phyloP scores from a whole-genome alignment of 1,140 invertebrate genomes.

The Drosophila auraria region DNA sequence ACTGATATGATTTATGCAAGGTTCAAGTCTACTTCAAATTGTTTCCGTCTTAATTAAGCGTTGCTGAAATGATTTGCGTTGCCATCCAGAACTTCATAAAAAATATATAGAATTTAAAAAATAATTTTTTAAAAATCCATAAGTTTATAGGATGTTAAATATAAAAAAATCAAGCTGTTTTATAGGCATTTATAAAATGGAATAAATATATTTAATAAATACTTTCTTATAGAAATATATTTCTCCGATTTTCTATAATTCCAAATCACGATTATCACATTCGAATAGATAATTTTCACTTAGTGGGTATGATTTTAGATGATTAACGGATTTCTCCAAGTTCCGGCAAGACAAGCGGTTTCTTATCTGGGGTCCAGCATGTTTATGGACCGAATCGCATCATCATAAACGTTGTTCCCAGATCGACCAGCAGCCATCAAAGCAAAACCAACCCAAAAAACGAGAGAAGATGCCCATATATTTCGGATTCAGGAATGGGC shows the following conservation, averaged over 20 bases:
- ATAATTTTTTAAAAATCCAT: neutral
- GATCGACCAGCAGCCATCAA: conserved; percentile 45
- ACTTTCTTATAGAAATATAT: too few relatives aligned
- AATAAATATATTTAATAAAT: neutral
- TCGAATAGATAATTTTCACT: neutral
- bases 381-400: conserved; percentile 47
- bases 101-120: neutral
- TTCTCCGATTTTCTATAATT: too few relatives aligned
- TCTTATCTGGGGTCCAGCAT: conserved; percentile 15
- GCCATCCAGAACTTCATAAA: conserved; percentile 9
- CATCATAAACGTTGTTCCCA: conserved; percentile 40
- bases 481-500: conserved; percentile 21
- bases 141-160: neutral
- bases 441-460: conserved; percentile 24
- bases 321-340: conserved; percentile 2
- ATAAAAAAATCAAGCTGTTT: too few relatives aligned
- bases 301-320: neutral
- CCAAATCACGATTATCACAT: neutral
- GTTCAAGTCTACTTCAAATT: neutral
- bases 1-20: conserved; percentile 25
- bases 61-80: conserved; percentile 5
- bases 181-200: too few relatives aligned
- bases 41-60: neutral
- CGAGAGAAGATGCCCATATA: conserved; percentile 48
- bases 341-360: conserved; percentile 3